Conservation (phyloP, 2,888 invertebrate species). For the Lepetodrilus schrolli region DNA sequence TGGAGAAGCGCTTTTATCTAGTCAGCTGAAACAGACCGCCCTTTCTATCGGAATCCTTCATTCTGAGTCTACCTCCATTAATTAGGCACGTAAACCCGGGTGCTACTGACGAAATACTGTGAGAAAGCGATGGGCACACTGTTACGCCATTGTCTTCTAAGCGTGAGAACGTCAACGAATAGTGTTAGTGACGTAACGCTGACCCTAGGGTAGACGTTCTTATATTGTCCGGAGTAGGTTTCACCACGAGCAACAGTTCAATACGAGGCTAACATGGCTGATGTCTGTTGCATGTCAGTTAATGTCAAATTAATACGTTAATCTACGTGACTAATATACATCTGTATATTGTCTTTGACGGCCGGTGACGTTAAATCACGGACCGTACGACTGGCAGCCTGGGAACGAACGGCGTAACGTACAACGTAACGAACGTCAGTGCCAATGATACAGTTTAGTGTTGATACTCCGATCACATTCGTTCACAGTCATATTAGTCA, state of each 20-base stretch:
- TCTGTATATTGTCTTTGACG: neutral
- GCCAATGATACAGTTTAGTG: no score
- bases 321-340: conserved; percentile 8
- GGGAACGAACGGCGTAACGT: no score
- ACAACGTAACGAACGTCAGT: no score
- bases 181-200: conserved; percentile 9
- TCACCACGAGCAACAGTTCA: conserved; percentile 8
- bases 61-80: no score
- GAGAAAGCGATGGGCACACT: neutral
- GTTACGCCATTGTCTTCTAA: conserved; percentile 1
- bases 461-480: no score
- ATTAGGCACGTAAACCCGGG: no score
- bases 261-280: conserved; percentile 5
- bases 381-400: neutral
- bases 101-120: neutral
- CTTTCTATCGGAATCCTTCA: no score
- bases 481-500: no score
- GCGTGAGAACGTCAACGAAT: neutral
- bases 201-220: conserved; percentile 2
- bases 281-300: neutral
- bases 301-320: conserved; percentile 15
- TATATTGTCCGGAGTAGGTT: neutral
- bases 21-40: no score
- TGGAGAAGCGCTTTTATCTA: no score
- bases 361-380: neutral